phyloP scores from a whole-genome alignment of 2,888 invertebrate genomes.

The Hartigia nigra region DNA sequence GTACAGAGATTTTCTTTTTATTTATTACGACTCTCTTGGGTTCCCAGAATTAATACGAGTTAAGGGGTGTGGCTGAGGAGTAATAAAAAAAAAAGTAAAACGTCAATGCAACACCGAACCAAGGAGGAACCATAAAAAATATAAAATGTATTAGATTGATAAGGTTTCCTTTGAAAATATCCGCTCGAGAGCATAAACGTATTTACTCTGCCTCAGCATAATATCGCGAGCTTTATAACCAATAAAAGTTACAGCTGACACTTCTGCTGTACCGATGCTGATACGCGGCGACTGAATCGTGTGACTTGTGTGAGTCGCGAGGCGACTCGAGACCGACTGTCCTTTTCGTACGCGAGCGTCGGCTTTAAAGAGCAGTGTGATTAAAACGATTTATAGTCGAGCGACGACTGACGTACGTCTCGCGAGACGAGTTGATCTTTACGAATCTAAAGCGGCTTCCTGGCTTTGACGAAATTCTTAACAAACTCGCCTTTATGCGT shows the following conservation, averaged over 20 bases:
- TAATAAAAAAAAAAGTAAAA: background rate
- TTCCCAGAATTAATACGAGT: background rate
- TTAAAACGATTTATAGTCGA: background rate
- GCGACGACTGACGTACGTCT: background rate
- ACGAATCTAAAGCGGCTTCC: background rate
- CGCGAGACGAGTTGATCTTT: background rate
- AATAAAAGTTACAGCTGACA: constrained; percentile 62
- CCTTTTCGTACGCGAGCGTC: constrained; percentile 1
- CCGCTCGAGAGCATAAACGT: constrained; percentile 44
- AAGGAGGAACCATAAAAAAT: constrained; percentile 45
- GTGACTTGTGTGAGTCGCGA: background rate
- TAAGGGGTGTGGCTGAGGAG: background rate
- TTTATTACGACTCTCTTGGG: background rate
- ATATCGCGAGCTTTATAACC: constrained; percentile 59
- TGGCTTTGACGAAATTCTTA: background rate
- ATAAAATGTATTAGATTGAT: constrained; percentile 60
- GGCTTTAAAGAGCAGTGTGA: background rate
- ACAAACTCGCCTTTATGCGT: background rate
- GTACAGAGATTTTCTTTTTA: background rate
- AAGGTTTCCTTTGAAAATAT: constrained; percentile 35
- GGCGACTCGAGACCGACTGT: background rate
- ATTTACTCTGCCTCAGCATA: constrained; percentile 58
- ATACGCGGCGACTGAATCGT: constrained; percentile 9
- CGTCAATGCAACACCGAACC: background rate
- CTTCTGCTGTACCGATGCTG: constrained; percentile 43